Percentiles rank a stretch among this genome's conserved stretches.
Evolutionary conservation across 2,797 vertebrate genomes (phyloP).

Genomic region (Gymnocypris eckloni): DNA sequence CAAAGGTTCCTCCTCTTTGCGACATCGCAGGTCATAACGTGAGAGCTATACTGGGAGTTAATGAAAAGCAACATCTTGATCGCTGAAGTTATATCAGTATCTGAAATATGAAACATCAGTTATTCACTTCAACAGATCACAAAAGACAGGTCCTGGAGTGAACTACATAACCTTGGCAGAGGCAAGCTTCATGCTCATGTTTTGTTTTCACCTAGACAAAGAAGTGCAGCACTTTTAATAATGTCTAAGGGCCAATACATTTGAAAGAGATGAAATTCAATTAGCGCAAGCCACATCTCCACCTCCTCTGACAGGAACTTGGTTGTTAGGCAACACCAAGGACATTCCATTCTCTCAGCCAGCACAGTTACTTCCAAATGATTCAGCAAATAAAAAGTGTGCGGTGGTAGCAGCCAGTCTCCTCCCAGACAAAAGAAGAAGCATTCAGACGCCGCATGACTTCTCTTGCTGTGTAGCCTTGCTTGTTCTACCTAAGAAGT

Average conservation of each 20-base stretch:
- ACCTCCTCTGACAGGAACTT: constrained; percentile 54
- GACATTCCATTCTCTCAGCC: constrained; percentile 69
- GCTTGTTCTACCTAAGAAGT: constrained; percentile 42
- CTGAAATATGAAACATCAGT: constrained; percentile 28
- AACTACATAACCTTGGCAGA: constrained; percentile 53
- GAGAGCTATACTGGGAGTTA: constrained; percentile 24
- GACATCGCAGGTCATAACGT: constrained; percentile 5
- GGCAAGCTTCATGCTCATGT: constrained; percentile 48
- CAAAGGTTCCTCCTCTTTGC: constrained; percentile 15
- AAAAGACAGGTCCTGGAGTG: constrained; percentile 31
- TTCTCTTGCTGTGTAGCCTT: constrained; percentile 34
- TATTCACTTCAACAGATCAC: constrained; percentile 29
- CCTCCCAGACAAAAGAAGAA: constrained; percentile 43
- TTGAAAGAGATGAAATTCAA: constrained; percentile 70
- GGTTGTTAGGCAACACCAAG: constrained; percentile 82
- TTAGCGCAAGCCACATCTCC: constrained; percentile 66
- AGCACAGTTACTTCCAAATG: constrained; percentile 64
- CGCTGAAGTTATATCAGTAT: constrained; percentile 29
- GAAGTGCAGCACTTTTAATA: constrained; percentile 52
- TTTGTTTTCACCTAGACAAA: constrained; percentile 52
- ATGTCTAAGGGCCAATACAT: constrained; percentile 52
- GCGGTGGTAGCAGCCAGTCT: constrained; percentile 14
- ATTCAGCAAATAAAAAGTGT: constrained; percentile 57
- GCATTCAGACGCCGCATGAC: constrained; percentile 41
- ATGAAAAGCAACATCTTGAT: constrained; percentile 17